A percentile compares a stretch with the other conserved stretches of the same genome.
phyloP scores from a whole-genome alignment of 2,888 invertebrate genomes.

The Lasioglossum lativentre region DNA sequence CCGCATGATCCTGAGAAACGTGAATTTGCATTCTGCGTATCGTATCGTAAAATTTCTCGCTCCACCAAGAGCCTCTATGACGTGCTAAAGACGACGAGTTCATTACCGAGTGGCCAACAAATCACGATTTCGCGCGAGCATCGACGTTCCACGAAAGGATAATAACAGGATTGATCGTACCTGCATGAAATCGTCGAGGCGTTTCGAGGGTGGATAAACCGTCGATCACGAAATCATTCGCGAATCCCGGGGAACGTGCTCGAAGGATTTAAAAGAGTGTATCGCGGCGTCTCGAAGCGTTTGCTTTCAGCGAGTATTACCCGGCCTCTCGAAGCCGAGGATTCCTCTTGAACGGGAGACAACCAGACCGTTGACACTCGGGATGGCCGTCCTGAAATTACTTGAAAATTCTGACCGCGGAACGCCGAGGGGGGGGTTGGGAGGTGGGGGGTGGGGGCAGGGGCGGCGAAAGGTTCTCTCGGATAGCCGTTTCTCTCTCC shows the following conservation, averaged over 20 bases:
- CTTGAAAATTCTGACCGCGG: conserved; percentile 67
- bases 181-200: background rate
- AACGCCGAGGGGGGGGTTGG: conserved; percentile 16
- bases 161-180: background rate
- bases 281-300: conserved; percentile 16
- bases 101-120: background rate
- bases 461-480: conserved; percentile 30
- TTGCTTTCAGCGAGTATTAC: conserved; percentile 34
- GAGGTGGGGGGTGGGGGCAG: background rate
- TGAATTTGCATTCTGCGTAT: no score
- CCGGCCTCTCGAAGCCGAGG: conserved; percentile 21
- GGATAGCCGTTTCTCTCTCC: conserved; percentile 37
- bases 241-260: background rate
- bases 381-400: conserved; percentile 56
- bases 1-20: background rate
- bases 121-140: background rate
- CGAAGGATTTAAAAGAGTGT: conserved; percentile 44
- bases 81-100: conserved; percentile 1
- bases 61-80: background rate
- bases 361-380: conserved; percentile 49
- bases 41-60: background rate
- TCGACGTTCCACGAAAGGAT: background rate
- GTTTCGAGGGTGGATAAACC: background rate
- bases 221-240: background rate
- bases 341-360: conserved; percentile 35